phyloP scores from a whole-genome alignment of 2,113 vertebrate species.

The Rhodinocichla rosea region DNA sequence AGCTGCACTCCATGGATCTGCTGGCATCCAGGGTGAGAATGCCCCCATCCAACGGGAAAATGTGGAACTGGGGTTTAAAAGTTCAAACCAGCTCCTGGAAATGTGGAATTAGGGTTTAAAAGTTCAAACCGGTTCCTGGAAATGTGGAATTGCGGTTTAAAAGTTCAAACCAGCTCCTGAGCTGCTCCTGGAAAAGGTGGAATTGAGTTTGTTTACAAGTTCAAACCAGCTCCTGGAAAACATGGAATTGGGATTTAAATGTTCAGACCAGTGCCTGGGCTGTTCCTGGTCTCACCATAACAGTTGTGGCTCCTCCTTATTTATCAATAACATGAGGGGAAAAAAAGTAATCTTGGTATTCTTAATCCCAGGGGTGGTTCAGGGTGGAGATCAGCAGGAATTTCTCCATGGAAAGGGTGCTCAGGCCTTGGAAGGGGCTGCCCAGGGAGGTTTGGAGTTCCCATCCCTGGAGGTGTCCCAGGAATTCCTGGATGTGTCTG shows the following conservation, averaged over 20 bases:
- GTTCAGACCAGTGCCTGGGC: no score
- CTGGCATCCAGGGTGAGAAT: not conserved
- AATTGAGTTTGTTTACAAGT: not conserved
- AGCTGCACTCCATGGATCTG: not conserved
- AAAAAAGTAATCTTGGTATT: not conserved
- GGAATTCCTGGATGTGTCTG: rapidly evolving
- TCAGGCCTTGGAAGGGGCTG: not conserved
- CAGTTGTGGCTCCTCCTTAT: not conserved
- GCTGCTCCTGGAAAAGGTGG: not conserved
- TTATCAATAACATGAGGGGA: no score
- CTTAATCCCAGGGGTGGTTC: not conserved
- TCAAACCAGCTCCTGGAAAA: not conserved
- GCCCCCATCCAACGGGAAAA: not conserved
- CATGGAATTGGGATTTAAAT: rapidly evolving
- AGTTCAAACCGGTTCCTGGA: not conserved
- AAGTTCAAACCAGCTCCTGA: not conserved
- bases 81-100: not conserved
- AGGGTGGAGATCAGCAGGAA: rapidly evolving
- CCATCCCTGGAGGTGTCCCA: not conserved
- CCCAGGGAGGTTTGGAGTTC: not conserved
- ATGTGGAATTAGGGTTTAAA: rapidly evolving
- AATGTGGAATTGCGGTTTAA: not conserved
- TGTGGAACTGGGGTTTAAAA: rapidly evolving
- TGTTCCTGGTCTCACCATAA: rapidly evolving
- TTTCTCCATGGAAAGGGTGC: not conserved